These are phyloP conservation scores for Coregonus sp. DNA, from an alignment of 2,797 vertebrate genomes.

Conservation along the genomic window DNA sequence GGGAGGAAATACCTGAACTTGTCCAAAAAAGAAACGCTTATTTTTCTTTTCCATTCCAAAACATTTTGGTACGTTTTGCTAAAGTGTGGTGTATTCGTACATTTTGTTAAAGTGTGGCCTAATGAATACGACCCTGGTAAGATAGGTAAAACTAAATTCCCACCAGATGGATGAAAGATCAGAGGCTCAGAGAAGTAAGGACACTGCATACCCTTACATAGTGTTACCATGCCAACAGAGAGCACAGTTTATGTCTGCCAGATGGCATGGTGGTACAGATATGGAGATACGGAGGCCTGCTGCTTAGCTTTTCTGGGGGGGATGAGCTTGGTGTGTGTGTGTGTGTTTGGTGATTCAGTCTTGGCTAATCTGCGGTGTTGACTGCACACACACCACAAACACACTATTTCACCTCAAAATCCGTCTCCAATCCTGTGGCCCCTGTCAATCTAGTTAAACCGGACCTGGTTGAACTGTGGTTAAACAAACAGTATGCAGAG, in stretches of 20 bases:
- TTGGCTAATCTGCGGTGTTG: neutral
- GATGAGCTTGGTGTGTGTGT: constrained; percentile 17
- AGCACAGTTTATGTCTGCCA: constrained; percentile 42
- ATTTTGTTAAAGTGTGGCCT: no score
- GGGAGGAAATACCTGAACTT: neutral
- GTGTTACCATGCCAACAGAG: constrained; percentile 52
- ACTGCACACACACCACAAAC: constrained; percentile 4
- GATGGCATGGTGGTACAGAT: constrained; percentile 53
- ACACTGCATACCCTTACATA: constrained; percentile 38
- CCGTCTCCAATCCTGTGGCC: constrained; percentile 17
- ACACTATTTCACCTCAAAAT: constrained; percentile 26
- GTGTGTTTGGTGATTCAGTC: constrained; percentile 24
- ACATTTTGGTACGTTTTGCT: neutral
- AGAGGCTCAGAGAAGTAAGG: constrained; percentile 29
- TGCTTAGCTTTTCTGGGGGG: constrained; percentile 39
- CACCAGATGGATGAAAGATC: constrained; percentile 14
- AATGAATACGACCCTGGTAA: neutral
- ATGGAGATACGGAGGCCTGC: constrained; percentile 49
- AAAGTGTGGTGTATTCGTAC: no score
- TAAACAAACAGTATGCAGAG: neutral
- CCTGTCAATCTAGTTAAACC: neutral
- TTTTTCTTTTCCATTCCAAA: neutral
- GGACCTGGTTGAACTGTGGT: neutral
- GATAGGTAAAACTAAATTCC: neutral
- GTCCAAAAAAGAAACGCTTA: neutral